Percentiles rank a stretch among this genome's conserved stretches.
These are phyloP conservation scores for Campoletis raptor DNA, from an alignment of 2,888 invertebrate genomes.

Conservation along the genomic window DNA sequence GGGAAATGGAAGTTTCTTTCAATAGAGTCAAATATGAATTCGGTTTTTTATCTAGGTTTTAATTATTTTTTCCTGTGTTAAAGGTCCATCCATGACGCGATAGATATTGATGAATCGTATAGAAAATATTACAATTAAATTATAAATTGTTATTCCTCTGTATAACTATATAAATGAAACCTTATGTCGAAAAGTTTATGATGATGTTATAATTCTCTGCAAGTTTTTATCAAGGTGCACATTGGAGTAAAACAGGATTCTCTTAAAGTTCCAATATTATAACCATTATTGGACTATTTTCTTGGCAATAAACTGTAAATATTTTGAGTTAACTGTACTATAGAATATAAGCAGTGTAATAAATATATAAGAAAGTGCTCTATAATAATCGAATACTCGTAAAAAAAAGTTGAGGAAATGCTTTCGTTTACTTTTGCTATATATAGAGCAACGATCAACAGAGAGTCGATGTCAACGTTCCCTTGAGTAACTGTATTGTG, in stretches of 20 bases:
- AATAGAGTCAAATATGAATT: neutral
- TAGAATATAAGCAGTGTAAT: constrained; percentile 4
- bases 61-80: neutral
- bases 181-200: neutral
- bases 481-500: constrained; percentile 21
- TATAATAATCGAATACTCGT: neutral
- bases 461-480: neutral
- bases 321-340: neutral
- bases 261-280: neutral
- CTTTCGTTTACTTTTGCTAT: constrained; percentile 21
- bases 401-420: constrained; percentile 21
- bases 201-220: neutral
- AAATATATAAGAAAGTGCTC: neutral
- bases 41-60: neutral
- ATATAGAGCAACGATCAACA: constrained; percentile 29
- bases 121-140: neutral
- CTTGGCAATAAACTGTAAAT: neutral
- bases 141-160: neutral
- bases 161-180: neutral
- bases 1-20: neutral
- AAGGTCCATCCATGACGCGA: neutral
- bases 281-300: neutral
- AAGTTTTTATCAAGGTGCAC: neutral
- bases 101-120: neutral
- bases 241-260: neutral